Conservation (phyloP, 2,797 vertebrate species). For the Oreochromis mossambicus region DNA sequence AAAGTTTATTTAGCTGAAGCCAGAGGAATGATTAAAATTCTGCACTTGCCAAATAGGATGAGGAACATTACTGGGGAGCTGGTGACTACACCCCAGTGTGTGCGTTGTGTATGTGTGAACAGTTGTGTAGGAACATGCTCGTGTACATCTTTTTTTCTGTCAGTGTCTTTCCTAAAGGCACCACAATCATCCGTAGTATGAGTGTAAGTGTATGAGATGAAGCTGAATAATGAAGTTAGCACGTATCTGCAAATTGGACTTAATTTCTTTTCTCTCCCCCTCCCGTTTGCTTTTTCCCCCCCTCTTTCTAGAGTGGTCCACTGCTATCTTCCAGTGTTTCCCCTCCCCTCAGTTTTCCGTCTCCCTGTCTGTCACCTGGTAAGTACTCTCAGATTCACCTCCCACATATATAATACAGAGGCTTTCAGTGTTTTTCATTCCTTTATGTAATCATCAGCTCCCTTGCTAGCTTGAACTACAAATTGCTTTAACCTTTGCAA, state of each 20-base stretch:
- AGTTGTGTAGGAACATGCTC: background rate
- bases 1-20: conserved; percentile 55
- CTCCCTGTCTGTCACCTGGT: conserved; percentile 54
- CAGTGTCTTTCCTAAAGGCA: conserved; percentile 25
- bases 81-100: conserved; percentile 20
- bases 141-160: background rate
- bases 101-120: background rate
- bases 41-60: conserved; percentile 31
- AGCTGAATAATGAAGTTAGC: conserved; percentile 4
- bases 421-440: conserved; percentile 12
- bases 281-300: background rate
- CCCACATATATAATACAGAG: conserved; percentile 3
- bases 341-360: conserved; percentile 54
- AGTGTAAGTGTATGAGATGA: conserved; percentile 21
- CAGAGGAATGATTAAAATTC: conserved; percentile 49
- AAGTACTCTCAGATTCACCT: conserved; percentile 41
- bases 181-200: conserved; percentile 20
- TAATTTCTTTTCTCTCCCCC: background rate
- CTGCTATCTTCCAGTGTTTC: conserved; percentile 56
- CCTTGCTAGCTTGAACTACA: background rate
- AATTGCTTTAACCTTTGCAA: conserved; percentile 14
- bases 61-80: background rate
- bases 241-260: conserved; percentile 3
- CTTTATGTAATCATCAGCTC: conserved; percentile 15
- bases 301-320: conserved; percentile 49